A percentile compares a stretch with the other conserved stretches of the same genome.
Evolutionary conservation across 1,140 invertebrate genomes (phyloP).

Genomic region (Aleiodes sp.): DNA sequence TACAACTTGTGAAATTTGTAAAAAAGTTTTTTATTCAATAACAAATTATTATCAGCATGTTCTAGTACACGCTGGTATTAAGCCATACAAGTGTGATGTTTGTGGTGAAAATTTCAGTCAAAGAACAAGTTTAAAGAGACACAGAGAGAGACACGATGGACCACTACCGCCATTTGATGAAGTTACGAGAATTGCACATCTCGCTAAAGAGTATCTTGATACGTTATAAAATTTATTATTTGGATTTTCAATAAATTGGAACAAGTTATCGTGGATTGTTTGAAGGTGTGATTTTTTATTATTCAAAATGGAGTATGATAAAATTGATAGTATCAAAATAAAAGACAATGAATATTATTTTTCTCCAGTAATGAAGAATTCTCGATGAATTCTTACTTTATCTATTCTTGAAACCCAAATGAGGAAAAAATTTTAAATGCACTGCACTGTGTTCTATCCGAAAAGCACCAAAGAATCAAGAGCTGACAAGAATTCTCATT

Average conservation of each 20-base stretch:
- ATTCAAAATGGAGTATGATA: not conserved
- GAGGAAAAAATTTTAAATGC: too few relatives aligned
- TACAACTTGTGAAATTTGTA: not conserved
- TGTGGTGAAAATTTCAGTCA: slow-evolving; percentile 36
- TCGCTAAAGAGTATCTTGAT: slow-evolving; percentile 9
- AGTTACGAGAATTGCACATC: slow-evolving; percentile 9
- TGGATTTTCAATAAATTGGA: not conserved
- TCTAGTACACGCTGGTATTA: slow-evolving; percentile 34
- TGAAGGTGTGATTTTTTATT: not conserved
- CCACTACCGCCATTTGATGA: slow-evolving; percentile 20
- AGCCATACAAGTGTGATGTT: slow-evolving; percentile 34
- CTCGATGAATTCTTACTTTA: too few relatives aligned
- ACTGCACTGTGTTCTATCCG: not conserved
- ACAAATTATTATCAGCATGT: slow-evolving; percentile 27
- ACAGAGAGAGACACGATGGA: slow-evolving; percentile 34
- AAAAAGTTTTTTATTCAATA: slow-evolving; percentile 3
- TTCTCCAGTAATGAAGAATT: too few relatives aligned
- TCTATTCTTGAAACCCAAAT: too few relatives aligned
- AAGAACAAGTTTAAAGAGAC: slow-evolving; percentile 36
- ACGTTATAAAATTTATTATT: not conserved
- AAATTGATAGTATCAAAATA: too few relatives aligned
- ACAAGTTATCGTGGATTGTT: not conserved
- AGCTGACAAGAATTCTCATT: not conserved
- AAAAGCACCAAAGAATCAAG: not conserved
- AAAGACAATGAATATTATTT: too few relatives aligned